Base-by-base conservation (phyloP, 2,888 invertebrate genomes). In the Platycheirus albimanus region DNA sequence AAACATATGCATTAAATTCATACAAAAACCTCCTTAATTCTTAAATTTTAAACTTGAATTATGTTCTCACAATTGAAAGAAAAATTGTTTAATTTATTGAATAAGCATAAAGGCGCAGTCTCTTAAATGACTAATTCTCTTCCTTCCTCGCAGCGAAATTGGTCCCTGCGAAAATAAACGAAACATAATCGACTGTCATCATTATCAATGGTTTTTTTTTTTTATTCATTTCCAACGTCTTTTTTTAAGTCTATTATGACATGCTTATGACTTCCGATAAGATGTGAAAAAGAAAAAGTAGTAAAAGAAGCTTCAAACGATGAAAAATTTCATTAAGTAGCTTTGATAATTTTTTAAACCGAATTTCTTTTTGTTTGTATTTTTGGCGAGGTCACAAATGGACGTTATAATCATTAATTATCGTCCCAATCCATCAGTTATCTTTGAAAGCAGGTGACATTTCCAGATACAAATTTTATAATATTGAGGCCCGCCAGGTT, bases 251-350 rank as follows among this genome's bases (percentile, higher is more conserved):
- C 75, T 52, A 30, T 56, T 64, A 36, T 80, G 75, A 75, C 69
- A 64, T 58, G 33, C 36, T 52, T 45, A 76, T 47, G 54, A 66
- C 72, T 72, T 79, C 67, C 61, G 67, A 72, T 47, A 63, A 67
- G 63, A 72, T 30, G 6, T 30, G 33, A 51, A 38, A 54, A 38
- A 61, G 36, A 30, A 56, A 36, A 41, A 41, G 17, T 45, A 36
- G 24, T 7, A 38, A 41, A 49, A 19, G 24, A 19, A 30, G n/a
- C 24, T 5, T 11, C 13, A 41, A 54, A 28, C 30, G 1, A 24
- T 33, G 30, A 33, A 4, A 33, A 33, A 33, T 33, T 33, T 33
- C 30, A 7, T 8, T 8, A 4, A 8, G 8, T 33, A 17, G 41
- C 15, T 30, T 30, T 3, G 49, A 49, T 36, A 20, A 11, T 10